A percentile compares a stretch with the other conserved stretches of the same genome.
These are phyloP conservation scores for Lepidocolaptes lacrymiger DNA, from an alignment of 2,797 vertebrate genomes.

Conservation along the genomic window DNA sequence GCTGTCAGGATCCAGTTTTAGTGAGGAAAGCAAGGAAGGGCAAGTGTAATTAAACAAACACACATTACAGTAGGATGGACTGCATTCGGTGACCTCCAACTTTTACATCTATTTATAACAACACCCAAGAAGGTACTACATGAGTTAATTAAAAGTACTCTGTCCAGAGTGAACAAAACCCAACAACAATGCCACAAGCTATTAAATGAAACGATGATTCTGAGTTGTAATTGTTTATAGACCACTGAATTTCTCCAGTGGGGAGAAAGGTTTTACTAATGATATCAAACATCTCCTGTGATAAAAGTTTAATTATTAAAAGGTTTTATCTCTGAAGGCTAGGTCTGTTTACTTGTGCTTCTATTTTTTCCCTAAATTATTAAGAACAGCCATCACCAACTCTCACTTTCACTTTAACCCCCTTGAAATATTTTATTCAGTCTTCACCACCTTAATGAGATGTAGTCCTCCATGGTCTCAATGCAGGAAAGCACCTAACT, in stretches of 20 bases:
- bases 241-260: constrained; percentile 15
- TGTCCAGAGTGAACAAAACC: constrained; percentile 24
- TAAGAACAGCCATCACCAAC: not conserved
- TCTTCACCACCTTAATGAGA: not conserved
- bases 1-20: not conserved
- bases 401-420: not conserved
- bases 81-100: not conserved
- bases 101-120: constrained; percentile 8
- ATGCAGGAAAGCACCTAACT: not conserved
- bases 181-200: constrained; percentile 48
- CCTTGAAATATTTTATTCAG: not conserved
- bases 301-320: constrained; percentile 63
- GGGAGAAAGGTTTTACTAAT: constrained; percentile 21
- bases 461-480: not conserved
- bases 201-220: constrained; percentile 42
- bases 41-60: not conserved
- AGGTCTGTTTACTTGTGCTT: not conserved
- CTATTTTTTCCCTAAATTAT: not conserved
- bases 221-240: constrained; percentile 41
- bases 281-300: not conserved
- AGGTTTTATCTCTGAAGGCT: constrained; percentile 18
- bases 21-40: not conserved
- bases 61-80: not conserved
- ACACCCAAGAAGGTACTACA: constrained; percentile 6
- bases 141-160: constrained; percentile 62